Percentiles rank a stretch among this genome's conserved stretches.
phyloP scores from a whole-genome alignment of 2,888 invertebrate genomes.

The Zygaena filipendulae region DNA sequence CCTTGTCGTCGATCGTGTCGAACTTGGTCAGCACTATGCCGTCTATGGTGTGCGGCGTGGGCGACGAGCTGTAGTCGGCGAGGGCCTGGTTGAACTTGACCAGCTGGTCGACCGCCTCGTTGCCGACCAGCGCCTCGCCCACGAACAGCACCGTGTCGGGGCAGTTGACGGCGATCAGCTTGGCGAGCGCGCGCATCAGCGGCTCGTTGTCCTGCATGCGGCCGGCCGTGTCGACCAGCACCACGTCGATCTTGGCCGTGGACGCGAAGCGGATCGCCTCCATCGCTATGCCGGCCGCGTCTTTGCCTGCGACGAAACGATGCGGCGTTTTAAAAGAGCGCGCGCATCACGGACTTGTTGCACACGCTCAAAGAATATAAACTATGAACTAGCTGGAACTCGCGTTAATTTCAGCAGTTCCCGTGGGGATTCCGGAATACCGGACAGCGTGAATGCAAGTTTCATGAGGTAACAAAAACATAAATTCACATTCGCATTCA shows the following conservation, averaged over 20 bases:
- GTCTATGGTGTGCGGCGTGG: conserved; percentile 92
- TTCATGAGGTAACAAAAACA: too few relatives aligned
- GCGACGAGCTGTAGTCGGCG: conserved; percentile 86
- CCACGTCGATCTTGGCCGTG: conserved; percentile 87
- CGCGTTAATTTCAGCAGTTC: too few relatives aligned
- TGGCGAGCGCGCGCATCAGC: conserved; percentile 96
- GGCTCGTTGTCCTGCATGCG: conserved; percentile 99
- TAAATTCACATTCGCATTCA: too few relatives aligned
- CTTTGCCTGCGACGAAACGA: conserved; percentile 90
- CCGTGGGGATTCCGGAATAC: too few relatives aligned
- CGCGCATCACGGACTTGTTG: too few relatives aligned
- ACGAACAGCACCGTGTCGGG: conserved; percentile 99
- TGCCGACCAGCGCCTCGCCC: conserved; percentile 99
- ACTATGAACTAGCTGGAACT: too few relatives aligned
- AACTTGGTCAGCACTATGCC: conserved; percentile 99
- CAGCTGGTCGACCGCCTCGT: conserved; percentile 99
- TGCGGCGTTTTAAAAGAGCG: too few relatives aligned
- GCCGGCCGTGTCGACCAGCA: conserved; percentile 99
- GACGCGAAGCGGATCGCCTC: conserved; percentile 93
- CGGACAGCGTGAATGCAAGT: too few relatives aligned
- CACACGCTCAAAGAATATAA: too few relatives aligned
- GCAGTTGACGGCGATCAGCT: conserved; percentile 95
- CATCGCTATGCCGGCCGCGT: conserved; percentile 98
- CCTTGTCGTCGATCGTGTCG: conserved; percentile 99
- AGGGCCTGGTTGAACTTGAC: conserved; percentile 98